Percentiles rank a stretch among this genome's conserved stretches.
These are phyloP conservation scores for Phalacrocorax pelagicus DNA, from an alignment of 2,113 vertebrate genomes.

Conservation along the genomic window DNA sequence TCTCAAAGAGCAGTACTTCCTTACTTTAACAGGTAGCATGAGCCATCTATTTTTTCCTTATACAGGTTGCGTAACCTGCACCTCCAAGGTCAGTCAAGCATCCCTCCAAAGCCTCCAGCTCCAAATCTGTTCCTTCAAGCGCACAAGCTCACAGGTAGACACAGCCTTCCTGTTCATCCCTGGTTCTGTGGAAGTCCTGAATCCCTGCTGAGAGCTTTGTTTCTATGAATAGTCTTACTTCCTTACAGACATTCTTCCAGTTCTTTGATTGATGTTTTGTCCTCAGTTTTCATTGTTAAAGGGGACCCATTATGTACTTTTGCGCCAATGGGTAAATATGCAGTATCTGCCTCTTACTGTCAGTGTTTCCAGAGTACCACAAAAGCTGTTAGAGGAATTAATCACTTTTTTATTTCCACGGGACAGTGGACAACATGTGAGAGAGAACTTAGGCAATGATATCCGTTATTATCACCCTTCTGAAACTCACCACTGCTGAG, in stretches of 20 bases:
- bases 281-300: not conserved
- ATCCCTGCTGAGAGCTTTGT: not conserved
- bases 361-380: not conserved
- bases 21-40: not conserved
- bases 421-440: conserved; percentile 7
- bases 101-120: not conserved
- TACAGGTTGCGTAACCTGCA: not conserved
- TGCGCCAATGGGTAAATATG: not conserved
- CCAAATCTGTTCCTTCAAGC: not conserved
- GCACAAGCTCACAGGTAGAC: not conserved
- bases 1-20: not conserved
- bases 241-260: not conserved
- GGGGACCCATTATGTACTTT: not conserved
- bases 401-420: conserved; percentile 11
- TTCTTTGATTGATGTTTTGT: not conserved
- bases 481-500: conserved; percentile 48
- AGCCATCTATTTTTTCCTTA: not conserved
- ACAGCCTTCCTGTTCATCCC: not conserved
- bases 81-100: not conserved
- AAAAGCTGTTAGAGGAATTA: conserved; percentile 16
- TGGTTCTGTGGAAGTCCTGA: not conserved
- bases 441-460: conserved; percentile 44
- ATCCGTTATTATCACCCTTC: conserved; percentile 49
- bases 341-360: not conserved
- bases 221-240: not conserved